Evolutionary conservation across 92 coral and sea anemone genomes (phyloP), one percentile per base, ranked within the genome.

Genomic region (Umimayanthus kanabou): DNA sequence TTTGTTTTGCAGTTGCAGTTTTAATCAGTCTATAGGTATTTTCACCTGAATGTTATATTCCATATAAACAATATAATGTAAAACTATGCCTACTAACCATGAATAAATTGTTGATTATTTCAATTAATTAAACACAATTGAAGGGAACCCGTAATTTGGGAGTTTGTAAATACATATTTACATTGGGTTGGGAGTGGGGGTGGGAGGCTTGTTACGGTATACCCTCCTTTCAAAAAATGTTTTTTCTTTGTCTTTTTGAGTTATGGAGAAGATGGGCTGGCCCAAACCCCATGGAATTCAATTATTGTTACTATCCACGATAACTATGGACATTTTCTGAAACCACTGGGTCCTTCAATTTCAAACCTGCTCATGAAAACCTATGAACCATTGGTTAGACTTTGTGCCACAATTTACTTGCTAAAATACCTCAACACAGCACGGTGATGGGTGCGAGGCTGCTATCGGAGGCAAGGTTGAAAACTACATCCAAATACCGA

Each of bases 1-100:
- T 76, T 76, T 76, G 80, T 76, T 76, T 76, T 76, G 80, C 80
- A 76, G 55, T 39, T 76, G 80, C 55, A 76, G 80, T 76, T 76
- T 76, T 75, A 76, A 76, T 39, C 80, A 76, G 53, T 76, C 80
- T 76, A 76, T 39, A 76, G 53, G 80, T 76, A 76, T 76, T 76
- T 76, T 76, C 80, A 76, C 77, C 15, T 14, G 6, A 7, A 16
- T 66, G 73, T 66, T 49, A 49, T 49, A 49, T 49, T 49, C 26
- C 26, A 73, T 73, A 73, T 73, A 73, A 73, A 26, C 77, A 73
- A 73, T 73, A 73, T 73, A 73, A 73, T 29, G 45, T 26, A 73
- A 73, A 37, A 73, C 77, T 73, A 73, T 73, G 77, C 43, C 77
- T 73, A 73, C 30, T 73, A 29, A 73, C 77, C 77, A 73, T 29